Base-by-base conservation (phyloP, 2,888 invertebrate species). In the Laspeyria flexula region DNA sequence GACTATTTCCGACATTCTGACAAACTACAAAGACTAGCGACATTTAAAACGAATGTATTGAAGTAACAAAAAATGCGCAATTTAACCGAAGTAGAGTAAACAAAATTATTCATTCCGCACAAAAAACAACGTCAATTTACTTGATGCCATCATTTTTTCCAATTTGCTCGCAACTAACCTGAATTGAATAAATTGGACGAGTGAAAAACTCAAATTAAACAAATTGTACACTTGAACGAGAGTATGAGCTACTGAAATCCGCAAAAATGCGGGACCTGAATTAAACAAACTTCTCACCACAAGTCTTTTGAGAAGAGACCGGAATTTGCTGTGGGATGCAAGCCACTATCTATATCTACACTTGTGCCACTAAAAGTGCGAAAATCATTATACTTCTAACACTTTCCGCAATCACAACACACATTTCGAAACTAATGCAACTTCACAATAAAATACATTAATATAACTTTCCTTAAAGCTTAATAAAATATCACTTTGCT, bases 361-460 rank as follows among this genome's bases (percentile, higher is more conserved):
- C n/a, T n/a, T n/a, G n/a, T n/a, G n/a, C n/a, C n/a, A n/a, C n/a
- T n/a, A n/a, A n/a, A 49, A 56, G 13, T 9, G 38, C 55, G 5
- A 55, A 45, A 38, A 41, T 6, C 35, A 58, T 51, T 55, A 25
- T 37, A 40, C 35, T 40, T 15, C 5, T 43, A 41, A 3, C 9
- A 21, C n/a, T n/a, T n/a, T n/a, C 0, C 30, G 18, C 31, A 3
- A 33, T n/a, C n/a, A n/a, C n/a, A n/a, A n/a, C n/a, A n/a, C n/a
- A n/a, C n/a, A n/a, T 65, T 49, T 47, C 51, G 43, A 57, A 65
- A 65, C 47, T 16, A 16, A 9, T 34, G 13, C 7, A 13, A 33
- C 37, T 33, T 27, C 27, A 12, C 39, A 30, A 35, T 33, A 56
- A 61, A 56, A 56, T 60, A 46, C 31, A 49, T 39, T 41, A 49